Percentiles rank a stretch among this genome's conserved stretches.
Evolutionary conservation across 2,888 invertebrate genomes (phyloP).

Genomic region (Ochropacha duplaris): DNA sequence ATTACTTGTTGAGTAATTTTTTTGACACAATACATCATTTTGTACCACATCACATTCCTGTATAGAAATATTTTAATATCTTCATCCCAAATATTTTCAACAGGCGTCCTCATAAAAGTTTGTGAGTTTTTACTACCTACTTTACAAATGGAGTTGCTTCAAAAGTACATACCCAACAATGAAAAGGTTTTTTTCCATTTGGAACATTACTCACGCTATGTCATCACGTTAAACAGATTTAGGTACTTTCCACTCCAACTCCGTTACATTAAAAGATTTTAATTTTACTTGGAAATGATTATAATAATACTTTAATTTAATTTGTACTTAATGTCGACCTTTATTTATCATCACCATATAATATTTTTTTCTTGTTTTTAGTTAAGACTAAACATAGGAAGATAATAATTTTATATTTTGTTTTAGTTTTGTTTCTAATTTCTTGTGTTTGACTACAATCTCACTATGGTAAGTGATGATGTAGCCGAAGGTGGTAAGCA

Average conservation of each 20-base stretch:
- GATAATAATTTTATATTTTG: neutral
- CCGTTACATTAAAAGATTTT: slow-evolving; percentile 46
- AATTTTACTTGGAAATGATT: slow-evolving; percentile 37
- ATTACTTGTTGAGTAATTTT: too few relatives aligned
- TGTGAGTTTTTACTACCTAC: neutral
- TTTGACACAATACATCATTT: neutral
- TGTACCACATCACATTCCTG: neutral
- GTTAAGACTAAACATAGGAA: neutral
- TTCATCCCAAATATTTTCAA: neutral
- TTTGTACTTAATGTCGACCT: neutral
- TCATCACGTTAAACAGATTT: slow-evolving; percentile 53
- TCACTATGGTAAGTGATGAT: too few relatives aligned
- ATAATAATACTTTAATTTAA: neutral
- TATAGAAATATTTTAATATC: neutral
- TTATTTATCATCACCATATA: neutral
- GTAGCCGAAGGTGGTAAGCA: too few relatives aligned
- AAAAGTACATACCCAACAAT: neutral
- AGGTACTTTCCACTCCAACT: slow-evolving; percentile 38
- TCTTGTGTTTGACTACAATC: too few relatives aligned
- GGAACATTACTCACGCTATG: slow-evolving; percentile 56
- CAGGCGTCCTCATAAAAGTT: neutral
- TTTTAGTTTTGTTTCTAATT: too few relatives aligned
- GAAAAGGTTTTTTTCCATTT: slow-evolving; percentile 32
- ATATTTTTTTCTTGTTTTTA: neutral
- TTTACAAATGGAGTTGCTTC: slow-evolving; percentile 1